These are phyloP conservation scores for Chiloscyllium plagiosum DNA, from an alignment of 2,113 vertebrate species.

Conservation along the genomic window DNA sequence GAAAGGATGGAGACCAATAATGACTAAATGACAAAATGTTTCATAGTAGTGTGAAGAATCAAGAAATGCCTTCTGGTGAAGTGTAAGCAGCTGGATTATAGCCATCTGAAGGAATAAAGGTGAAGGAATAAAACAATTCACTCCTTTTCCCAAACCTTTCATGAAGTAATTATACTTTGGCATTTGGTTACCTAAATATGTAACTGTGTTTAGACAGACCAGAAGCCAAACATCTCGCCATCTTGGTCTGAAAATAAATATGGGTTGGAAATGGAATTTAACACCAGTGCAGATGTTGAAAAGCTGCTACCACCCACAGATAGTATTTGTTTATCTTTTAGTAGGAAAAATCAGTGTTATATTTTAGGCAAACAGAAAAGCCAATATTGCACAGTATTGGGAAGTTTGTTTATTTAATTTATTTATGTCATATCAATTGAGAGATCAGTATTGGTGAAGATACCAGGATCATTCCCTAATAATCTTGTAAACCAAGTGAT, in stretches of 20 bases:
- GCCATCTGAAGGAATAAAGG: too few relatives aligned
- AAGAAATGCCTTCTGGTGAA: too few relatives aligned
- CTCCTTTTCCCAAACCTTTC: not conserved
- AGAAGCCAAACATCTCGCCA: not conserved
- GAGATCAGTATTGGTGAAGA: not conserved
- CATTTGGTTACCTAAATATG: not conserved
- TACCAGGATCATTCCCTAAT: too few relatives aligned
- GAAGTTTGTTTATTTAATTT: not conserved
- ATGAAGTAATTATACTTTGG: not conserved
- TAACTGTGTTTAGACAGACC: not conserved
- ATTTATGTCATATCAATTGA: not conserved
- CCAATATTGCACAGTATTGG: not conserved
- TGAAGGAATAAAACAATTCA: too few relatives aligned
- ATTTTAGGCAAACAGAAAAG: not conserved
- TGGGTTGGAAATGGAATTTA: not conserved
- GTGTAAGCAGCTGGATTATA: too few relatives aligned
- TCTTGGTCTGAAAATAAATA: not conserved
- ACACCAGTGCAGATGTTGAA: not conserved
- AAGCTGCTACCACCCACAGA: not conserved
- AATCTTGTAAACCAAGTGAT: too few relatives aligned
- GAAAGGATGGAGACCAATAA: too few relatives aligned
- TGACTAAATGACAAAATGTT: too few relatives aligned
- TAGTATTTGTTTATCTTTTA: not conserved
- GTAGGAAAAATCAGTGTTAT: not conserved
- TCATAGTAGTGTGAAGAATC: too few relatives aligned